phyloP scores from a whole-genome alignment of 2,113 vertebrate species.

The Eclectus roratus region DNA sequence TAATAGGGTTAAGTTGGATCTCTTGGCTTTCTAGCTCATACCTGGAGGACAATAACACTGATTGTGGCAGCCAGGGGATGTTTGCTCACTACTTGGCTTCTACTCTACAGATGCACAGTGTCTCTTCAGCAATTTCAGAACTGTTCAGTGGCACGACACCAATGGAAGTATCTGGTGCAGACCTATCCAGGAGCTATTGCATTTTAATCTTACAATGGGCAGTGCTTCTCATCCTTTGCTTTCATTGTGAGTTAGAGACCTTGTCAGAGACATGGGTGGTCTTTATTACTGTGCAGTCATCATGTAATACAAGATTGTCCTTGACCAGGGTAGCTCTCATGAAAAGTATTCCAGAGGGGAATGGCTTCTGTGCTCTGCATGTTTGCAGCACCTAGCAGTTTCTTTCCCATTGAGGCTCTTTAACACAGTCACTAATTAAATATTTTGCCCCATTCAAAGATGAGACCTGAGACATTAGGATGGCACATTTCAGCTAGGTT shows the following conservation, averaged over 20 bases:
- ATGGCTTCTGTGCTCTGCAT: neutral
- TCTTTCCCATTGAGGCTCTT: neutral
- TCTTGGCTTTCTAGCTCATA: neutral
- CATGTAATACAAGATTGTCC: neutral
- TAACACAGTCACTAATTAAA: neutral
- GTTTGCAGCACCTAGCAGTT: neutral
- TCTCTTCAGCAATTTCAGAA: neutral
- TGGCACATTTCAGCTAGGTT: neutral
- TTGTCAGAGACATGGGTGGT: neutral
- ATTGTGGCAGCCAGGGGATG: neutral
- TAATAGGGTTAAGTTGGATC: neutral
- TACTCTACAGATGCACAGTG: neutral
- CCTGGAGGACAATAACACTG: neutral
- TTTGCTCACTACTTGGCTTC: neutral
- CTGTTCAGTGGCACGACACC: neutral
- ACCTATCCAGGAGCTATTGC: neutral
- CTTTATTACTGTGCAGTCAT: neutral
- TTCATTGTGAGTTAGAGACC: neutral
- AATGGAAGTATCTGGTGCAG: neutral
- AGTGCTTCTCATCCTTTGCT: neutral
- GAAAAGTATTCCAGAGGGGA: neutral
- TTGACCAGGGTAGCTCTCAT: neutral
- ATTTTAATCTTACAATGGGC: neutral
- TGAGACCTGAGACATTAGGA: neutral
- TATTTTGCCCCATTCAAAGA: neutral